A percentile compares a stretch with the other conserved stretches of the same genome.
These are phyloP conservation scores for Papilio polytes DNA, from an alignment of 1,140 invertebrate genomes.

Conservation along the genomic window DNA sequence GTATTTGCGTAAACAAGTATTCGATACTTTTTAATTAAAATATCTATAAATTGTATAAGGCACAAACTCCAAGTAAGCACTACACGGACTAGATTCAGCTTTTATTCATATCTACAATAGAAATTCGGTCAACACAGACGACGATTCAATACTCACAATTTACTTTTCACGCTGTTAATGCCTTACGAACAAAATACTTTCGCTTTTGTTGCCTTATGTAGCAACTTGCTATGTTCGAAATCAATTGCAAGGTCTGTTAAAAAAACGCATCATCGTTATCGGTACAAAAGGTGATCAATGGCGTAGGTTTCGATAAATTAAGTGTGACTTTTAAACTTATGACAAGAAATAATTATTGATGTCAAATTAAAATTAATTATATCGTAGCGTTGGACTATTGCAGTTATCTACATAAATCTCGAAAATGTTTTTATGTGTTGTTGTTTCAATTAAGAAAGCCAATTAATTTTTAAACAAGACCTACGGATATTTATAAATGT, in stretches of 20 bases:
- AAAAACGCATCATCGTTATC: background rate
- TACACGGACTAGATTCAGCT: background rate
- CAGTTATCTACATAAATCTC: no score
- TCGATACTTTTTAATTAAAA: background rate
- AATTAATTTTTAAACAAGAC: no score
- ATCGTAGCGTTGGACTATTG: no score
- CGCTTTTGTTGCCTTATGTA: constrained; percentile 33
- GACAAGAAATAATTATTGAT: no score
- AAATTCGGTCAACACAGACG: background rate
- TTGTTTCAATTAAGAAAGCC: no score
- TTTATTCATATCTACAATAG: background rate
- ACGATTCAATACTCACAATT: background rate
- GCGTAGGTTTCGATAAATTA: background rate
- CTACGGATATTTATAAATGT: no score
- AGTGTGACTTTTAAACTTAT: background rate
- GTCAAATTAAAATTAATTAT: no score
- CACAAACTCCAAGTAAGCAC: background rate
- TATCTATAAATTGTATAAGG: no score
- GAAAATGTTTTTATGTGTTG: no score
- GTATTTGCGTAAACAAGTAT: no score
- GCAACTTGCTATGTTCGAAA: constrained; percentile 23
- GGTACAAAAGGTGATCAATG: background rate
- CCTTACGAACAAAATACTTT: constrained; percentile 20
- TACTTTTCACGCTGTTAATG: constrained; percentile 32
- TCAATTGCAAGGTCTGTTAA: constrained; percentile 7